Conservation (phyloP, 2,888 invertebrate genomes). For the Celastrina argiolus region DNA sequence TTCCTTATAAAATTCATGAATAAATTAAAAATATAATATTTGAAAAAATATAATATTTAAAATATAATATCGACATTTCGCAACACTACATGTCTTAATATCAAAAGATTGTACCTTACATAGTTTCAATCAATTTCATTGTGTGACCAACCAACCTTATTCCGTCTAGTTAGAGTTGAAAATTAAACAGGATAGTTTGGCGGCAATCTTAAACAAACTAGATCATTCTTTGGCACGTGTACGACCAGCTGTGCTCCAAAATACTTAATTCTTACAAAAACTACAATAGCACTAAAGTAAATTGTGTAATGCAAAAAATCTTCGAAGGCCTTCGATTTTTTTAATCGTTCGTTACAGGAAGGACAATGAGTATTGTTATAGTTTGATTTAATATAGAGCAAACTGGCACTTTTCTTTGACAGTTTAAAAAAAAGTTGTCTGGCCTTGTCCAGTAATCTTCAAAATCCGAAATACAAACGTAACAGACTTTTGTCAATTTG, state of each 20-base stretch:
- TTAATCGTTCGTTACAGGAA: neutral
- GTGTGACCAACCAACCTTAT: neutral
- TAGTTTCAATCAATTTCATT: neutral
- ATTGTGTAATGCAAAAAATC: conserved; percentile 5
- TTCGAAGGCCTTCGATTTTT: neutral
- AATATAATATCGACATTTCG: neutral
- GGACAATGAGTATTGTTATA: neutral
- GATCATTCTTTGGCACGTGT: conserved; percentile 30
- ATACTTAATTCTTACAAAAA: conserved; percentile 11
- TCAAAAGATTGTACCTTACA: neutral
- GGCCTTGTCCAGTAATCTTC: neutral
- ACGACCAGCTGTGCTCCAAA: conserved; percentile 11
- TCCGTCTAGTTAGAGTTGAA: neutral
- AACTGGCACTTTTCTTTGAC: neutral
- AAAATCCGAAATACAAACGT: neutral
- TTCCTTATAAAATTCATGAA: too few relatives aligned
- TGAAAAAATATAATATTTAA: neutral
- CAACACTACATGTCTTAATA: neutral
- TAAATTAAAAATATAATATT: too few relatives aligned
- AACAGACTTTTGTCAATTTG: neutral
- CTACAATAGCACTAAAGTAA: neutral
- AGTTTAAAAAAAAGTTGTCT: neutral
- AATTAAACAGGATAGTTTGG: conserved; percentile 8
- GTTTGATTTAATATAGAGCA: neutral
- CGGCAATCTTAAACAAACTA: conserved; percentile 29